Base-by-base conservation (phyloP, 1,140 invertebrate genomes). In the Polypedilum vanderplanki region DNA sequence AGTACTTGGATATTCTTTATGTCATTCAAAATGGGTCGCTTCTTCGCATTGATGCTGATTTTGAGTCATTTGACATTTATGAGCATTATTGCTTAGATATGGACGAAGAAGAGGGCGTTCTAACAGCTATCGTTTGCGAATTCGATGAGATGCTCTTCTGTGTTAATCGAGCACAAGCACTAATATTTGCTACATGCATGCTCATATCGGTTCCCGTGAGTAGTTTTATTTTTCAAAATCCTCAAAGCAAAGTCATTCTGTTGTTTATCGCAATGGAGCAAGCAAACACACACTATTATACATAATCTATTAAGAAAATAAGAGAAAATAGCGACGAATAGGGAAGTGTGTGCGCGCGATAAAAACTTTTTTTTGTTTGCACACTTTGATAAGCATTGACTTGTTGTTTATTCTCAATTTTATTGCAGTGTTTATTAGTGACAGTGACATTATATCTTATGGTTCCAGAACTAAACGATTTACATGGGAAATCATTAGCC, bases 401-500 rank as follows among this genome's bases (percentile, higher is more conserved):
- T 57, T 12, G 46, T 57, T 57, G 46, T 57, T 57, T 57, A 57
- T 12, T 57, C n/a, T 70, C 20, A 18, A 70, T 70, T 70, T 22
- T 70, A 70, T 70, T 70, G 65, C 18, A 70, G 24, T 75, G 75
- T 70, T 22, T 75, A n/a, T 7, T 75, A 40, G 10, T 73, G 8
- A 75, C 75, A 33, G 75, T 46, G 1, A 41, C 33, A 18, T 73
- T 75, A 64, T 75, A 75, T 41, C n/a, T 75, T 0, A 15, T 40
- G 9, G 65, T 75, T n/a, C 57, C 57, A 4, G 64, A 75, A 18
- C 40, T 75, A 22, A 24, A 65, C 17, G 67, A 75, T 73, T 73
- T 75, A 12, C 75, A 75, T 75, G 75, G 75, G 9, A 75, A 75
- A 75, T 75, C 75, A 41, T 41, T 75, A 20, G 75, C 75, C 0